Evolutionary conservation across 1,140 invertebrate genomes (phyloP).

Genomic region (Drosophila repleta): DNA sequence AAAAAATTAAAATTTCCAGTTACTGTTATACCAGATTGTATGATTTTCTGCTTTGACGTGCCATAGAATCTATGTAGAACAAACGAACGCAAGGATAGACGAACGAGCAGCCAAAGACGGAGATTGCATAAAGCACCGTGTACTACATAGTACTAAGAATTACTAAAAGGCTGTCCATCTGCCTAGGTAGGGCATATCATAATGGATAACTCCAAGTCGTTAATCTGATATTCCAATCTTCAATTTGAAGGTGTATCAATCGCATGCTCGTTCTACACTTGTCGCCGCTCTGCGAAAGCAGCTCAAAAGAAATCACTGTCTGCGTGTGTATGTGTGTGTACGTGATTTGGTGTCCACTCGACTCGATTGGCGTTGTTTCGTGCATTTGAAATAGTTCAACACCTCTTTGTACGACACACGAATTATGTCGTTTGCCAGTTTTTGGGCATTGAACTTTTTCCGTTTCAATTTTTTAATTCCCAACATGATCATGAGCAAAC

Average conservation of each 20-base stretch:
- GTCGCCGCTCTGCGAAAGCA: not conserved
- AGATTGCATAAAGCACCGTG: too few relatives aligned
- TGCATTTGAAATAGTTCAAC: slow-evolving; percentile 57
- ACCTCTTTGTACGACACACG: slow-evolving; percentile 48
- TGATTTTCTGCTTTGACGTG: too few relatives aligned
- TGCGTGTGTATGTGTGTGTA: slow-evolving; percentile 2
- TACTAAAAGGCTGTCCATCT: too few relatives aligned
- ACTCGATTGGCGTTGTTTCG: slow-evolving; percentile 16
- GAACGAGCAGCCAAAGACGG: too few relatives aligned
- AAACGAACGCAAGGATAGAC: too few relatives aligned
- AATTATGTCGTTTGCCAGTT: slow-evolving; percentile 50
- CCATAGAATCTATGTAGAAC: too few relatives aligned
- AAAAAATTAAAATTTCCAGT: too few relatives aligned
- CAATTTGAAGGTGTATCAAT: not conserved
- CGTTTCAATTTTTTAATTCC: slow-evolving; percentile 26
- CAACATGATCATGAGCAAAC: slow-evolving; percentile 47
- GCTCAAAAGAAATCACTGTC: not conserved
- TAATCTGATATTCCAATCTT: not conserved
- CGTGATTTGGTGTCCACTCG: slow-evolving; percentile 19
- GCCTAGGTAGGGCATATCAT: not conserved
- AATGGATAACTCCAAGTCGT: not conserved
- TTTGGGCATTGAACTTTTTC: slow-evolving; percentile 57
- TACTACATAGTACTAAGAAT: too few relatives aligned
- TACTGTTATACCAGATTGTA: too few relatives aligned
- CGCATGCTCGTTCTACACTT: slow-evolving; percentile 2